Percentiles rank a stretch among this genome's conserved stretches.
Evolutionary conservation across 2,797 vertebrate species (phyloP).

Genomic region (Coregonus suidteri): DNA sequence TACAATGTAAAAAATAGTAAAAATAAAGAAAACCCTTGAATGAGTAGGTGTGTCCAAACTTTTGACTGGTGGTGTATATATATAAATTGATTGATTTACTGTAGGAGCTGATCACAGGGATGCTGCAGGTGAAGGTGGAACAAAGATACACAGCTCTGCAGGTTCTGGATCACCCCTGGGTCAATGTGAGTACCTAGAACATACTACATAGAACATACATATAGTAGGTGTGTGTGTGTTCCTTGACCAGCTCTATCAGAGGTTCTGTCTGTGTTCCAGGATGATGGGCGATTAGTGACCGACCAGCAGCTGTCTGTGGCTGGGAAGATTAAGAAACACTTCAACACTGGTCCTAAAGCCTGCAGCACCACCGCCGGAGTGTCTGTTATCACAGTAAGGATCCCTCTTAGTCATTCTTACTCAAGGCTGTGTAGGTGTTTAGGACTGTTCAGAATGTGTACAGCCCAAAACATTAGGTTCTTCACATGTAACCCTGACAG

Average conservation of each 20-base stretch:
- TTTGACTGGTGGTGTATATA: too few relatives aligned
- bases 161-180: conserved; percentile 94
- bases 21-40: too few relatives aligned
- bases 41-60: too few relatives aligned
- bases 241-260: not conserved
- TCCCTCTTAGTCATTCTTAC: not conserved
- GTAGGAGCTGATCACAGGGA: conserved; percentile 90
- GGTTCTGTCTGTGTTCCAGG: conserved; percentile 71
- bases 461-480: not conserved
- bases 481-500: not conserved
- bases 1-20: too few relatives aligned
- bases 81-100: conserved; percentile 26
- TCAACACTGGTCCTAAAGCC: conserved; percentile 88
- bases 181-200: conserved; percentile 84
- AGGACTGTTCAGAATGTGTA: not conserved
- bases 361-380: conserved; percentile 91
- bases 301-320: conserved; percentile 93
- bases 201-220: not conserved
- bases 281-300: conserved; percentile 87
- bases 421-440: not conserved
- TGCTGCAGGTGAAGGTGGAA: conserved; percentile 90
- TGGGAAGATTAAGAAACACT: conserved; percentile 97
- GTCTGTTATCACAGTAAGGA: conserved; percentile 86
- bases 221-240: not conserved
- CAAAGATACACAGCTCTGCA: conserved; percentile 90